These are phyloP conservation scores for Prionace glauca DNA, from an alignment of 2,797 vertebrate species.

Conservation along the genomic window DNA sequence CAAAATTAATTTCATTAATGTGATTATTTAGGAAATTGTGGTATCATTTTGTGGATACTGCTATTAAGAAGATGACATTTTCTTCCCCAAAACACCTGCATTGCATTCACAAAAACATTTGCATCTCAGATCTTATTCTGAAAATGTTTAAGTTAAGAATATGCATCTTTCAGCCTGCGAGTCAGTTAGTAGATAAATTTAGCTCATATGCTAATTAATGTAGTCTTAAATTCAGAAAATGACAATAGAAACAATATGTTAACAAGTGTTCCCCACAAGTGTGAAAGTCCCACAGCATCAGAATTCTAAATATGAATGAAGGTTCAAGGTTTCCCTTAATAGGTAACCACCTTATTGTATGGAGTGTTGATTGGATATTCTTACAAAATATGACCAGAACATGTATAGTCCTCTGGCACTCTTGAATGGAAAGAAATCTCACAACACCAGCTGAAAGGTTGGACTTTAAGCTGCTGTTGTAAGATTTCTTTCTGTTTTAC, in stretches of 20 bases:
- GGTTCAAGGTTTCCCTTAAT: background rate
- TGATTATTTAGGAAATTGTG: conserved; percentile 72
- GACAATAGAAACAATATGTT: background rate
- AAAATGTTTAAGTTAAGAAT: background rate
- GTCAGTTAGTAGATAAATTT: background rate
- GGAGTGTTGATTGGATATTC: background rate
- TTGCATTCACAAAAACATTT: background rate
- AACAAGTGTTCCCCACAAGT: background rate
- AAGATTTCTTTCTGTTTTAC: too few relatives aligned
- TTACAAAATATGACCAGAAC: background rate
- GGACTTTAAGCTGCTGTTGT: too few relatives aligned
- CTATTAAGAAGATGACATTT: conserved; percentile 48
- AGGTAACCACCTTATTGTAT: background rate
- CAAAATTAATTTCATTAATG: conserved; percentile 81
- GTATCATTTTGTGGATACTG: conserved; percentile 61
- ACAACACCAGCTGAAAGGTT: too few relatives aligned
- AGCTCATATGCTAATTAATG: background rate
- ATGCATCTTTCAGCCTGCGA: background rate
- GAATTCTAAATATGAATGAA: background rate
- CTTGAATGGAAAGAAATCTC: background rate
- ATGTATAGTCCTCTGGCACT: too few relatives aligned
- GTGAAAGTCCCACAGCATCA: background rate
- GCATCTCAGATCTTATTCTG: background rate
- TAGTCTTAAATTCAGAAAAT: background rate
- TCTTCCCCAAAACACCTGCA: background rate